Percentiles rank a stretch among this genome's conserved stretches.
These are phyloP conservation scores for Popillia japonica DNA, from an alignment of 1,140 invertebrate species.

Conservation along the genomic window DNA sequence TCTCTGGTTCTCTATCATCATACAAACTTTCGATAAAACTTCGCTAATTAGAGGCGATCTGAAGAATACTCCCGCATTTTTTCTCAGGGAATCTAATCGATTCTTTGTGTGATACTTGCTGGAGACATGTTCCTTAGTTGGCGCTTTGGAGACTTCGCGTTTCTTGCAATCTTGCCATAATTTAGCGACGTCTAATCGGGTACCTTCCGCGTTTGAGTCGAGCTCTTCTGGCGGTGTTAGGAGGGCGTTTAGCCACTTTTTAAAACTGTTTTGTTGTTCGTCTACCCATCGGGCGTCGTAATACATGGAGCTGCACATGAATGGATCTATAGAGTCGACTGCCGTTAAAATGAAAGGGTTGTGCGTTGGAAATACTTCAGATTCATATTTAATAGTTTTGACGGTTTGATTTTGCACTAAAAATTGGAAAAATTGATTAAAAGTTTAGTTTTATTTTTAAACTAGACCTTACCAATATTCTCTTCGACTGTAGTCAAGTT, in stretches of 20 bases:
- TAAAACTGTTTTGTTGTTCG: slow-evolving; percentile 82
- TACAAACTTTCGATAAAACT: slow-evolving; percentile 69
- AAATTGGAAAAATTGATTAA: neutral
- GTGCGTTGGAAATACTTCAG: neutral
- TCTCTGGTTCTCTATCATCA: slow-evolving; percentile 71
- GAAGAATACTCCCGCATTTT: slow-evolving; percentile 69
- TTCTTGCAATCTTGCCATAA: slow-evolving; percentile 75
- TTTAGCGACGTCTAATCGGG: slow-evolving; percentile 72
- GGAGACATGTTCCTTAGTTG: slow-evolving; percentile 73
- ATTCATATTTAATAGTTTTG: neutral
- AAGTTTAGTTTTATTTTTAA: no score
- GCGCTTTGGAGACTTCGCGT: slow-evolving; percentile 69
- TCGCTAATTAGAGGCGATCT: slow-evolving; percentile 66
- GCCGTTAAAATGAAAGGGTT: slow-evolving; percentile 36
- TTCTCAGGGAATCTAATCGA: slow-evolving; percentile 71
- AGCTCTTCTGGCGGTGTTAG: slow-evolving; percentile 80
- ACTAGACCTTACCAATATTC: neutral
- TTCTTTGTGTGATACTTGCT: slow-evolving; percentile 71
- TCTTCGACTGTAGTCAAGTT: neutral
- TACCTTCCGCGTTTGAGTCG: slow-evolving; percentile 44
- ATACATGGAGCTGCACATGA: slow-evolving; percentile 72
- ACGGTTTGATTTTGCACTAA: neutral
- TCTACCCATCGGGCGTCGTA: slow-evolving; percentile 82
- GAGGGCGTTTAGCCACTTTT: slow-evolving; percentile 87
- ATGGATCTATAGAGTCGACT: slow-evolving; percentile 61